Evolutionary conservation across 2,888 invertebrate genomes (phyloP).

Genomic region (Drosophila subsilvestris): DNA sequence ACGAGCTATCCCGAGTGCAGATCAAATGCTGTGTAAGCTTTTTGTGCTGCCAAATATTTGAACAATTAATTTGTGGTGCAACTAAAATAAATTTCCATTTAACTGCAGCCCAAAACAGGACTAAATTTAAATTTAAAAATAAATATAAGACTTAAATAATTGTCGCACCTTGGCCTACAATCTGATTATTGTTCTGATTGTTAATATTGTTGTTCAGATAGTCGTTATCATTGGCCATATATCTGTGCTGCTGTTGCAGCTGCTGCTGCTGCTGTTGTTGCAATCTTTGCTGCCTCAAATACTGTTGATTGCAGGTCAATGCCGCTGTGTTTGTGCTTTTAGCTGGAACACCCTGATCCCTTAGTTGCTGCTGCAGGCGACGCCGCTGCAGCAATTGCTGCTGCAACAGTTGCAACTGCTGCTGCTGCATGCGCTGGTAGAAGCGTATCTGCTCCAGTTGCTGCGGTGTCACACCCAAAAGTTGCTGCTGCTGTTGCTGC

Average conservation of each 20-base stretch:
- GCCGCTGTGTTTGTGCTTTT: constrained; percentile 47
- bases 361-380: constrained; percentile 82
- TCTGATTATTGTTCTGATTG: constrained; percentile 50
- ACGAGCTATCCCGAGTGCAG: constrained; percentile 28
- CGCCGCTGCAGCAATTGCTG: constrained; percentile 83
- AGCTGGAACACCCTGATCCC: constrained; percentile 73
- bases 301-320: constrained; percentile 79
- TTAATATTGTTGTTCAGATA: constrained; percentile 55
- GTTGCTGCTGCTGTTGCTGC: constrained; percentile 51
- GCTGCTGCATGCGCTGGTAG: constrained; percentile 83
- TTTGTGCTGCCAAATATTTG: constrained; percentile 42
- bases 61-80: constrained; percentile 2
- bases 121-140: constrained; percentile 12
- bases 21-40: constrained; percentile 18
- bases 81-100: background rate
- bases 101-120: background rate
- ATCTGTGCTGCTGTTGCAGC: constrained; percentile 27
- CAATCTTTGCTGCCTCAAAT: constrained; percentile 71
- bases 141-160: constrained; percentile 23
- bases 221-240: constrained; percentile 58
- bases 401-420: constrained; percentile 83
- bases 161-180: constrained; percentile 68
- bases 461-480: constrained; percentile 85
- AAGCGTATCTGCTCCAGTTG: constrained; percentile 86
- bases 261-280: constrained; percentile 64